Evolutionary conservation across 37 sponge, comb jelly and placozoan genomes (phyloP), one percentile per base, ranked within the genome.

Genomic region (Cladorhizidae sp.): DNA sequence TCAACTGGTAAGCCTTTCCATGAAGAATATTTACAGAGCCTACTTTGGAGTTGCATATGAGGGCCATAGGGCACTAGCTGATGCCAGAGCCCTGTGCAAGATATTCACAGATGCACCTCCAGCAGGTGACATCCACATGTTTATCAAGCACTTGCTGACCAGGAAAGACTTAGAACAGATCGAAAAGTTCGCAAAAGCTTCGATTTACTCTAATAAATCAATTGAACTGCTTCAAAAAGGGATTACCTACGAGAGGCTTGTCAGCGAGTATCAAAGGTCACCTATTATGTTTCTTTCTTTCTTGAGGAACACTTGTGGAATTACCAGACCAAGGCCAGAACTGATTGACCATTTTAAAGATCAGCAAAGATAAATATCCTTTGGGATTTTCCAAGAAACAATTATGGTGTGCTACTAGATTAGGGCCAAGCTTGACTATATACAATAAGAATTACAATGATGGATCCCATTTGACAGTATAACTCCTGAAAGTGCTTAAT

Each of bases 81-180:
- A 76, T 58, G 77, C 77, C 40, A 18, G 26, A 76, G 77, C 77
- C 33, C 77, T 76, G 17, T 14, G 63, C 26, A 61, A 22, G 41
- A 35, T 76, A 18, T 76, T 76, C 42, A 40, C 77, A 39, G 63
- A 76, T 21, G 69, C 37, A 31, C 37, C 40, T 37, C 40, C 37
- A 37, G 69, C 39, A 7, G 3, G 38, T 38, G 21, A 67, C 20
- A 33, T 38, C 39, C 26, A 28, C 40, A 28, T 15, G 15, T 33
- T 67, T 8, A 21, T 6, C 7, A 67, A 67, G 39, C 26, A 38
- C 40, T 31, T 5, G 7, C 69, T 28, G 40, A 37, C 69, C 39
- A 67, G 26, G 69, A 9, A 67, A 67, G 40, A 36, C 69, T 7
- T 29, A 18, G 69, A 67, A 8, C 37, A 67, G 40, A 67, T 36